Percentiles rank a stretch among this genome's conserved stretches.
phyloP scores from a whole-genome alignment of 1,140 invertebrate species.

The Hirudo medicinalis region DNA sequence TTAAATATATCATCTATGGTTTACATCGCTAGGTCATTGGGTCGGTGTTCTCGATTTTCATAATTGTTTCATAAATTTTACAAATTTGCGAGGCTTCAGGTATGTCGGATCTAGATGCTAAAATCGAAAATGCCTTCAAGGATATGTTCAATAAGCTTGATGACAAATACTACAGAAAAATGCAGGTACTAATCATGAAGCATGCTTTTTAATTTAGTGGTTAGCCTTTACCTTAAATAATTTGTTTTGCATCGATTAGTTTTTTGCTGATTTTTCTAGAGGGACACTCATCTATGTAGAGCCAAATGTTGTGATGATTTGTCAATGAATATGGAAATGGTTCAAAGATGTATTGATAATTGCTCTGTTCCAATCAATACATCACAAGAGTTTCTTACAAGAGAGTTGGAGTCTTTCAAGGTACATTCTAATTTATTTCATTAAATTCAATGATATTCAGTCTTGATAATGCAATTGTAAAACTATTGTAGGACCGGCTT shows the following conservation, averaged over 20 bases:
- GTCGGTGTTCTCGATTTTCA: too few species aligned
- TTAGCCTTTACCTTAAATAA: neutral
- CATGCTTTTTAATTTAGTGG: neutral
- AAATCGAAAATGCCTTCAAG: neutral
- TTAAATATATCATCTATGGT: too few species aligned
- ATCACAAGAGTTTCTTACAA: neutral
- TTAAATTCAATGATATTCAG: neutral
- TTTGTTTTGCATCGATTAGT: neutral
- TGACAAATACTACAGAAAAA: neutral
- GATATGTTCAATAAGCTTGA: constrained; percentile 5
- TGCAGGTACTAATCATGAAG: neutral
- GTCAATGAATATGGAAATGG: neutral
- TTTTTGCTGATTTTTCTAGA: neutral
- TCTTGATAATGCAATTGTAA: neutral
- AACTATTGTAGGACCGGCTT: neutral
- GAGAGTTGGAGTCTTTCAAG: constrained; percentile 6
- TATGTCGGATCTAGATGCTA: neutral
- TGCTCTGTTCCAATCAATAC: neutral
- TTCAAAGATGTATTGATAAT: constrained; percentile 7
- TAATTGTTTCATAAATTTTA: too few species aligned
- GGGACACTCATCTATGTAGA: neutral
- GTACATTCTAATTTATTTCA: neutral
- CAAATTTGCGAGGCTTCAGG: too few species aligned
- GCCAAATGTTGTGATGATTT: neutral
- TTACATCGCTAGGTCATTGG: too few species aligned